Conservation (phyloP, 2,888 invertebrate genomes). For the Calliopum simillimum region DNA sequence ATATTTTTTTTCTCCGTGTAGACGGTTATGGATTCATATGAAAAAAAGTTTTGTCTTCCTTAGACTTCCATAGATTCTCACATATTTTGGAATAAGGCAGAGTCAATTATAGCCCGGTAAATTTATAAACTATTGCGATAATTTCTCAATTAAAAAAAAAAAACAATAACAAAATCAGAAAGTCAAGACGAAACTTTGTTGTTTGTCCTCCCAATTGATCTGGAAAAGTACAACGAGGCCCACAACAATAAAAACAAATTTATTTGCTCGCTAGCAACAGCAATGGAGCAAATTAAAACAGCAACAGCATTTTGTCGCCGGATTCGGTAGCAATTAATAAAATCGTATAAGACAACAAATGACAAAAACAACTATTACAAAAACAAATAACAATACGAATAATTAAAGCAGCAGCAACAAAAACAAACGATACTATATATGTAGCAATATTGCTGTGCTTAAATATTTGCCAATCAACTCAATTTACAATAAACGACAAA, state of each 20-base stretch:
- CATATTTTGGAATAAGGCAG: too few relatives aligned
- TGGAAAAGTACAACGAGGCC: not conserved
- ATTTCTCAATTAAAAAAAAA: too few relatives aligned
- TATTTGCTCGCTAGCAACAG: not conserved
- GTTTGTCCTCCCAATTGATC: not conserved
- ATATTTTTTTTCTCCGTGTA: too few relatives aligned
- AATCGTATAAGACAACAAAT: conserved; percentile 25
- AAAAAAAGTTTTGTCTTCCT: too few relatives aligned
- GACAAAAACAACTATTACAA: conserved; percentile 43
- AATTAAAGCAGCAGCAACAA: too few relatives aligned
- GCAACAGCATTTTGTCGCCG: too few relatives aligned
- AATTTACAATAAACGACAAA: conserved; percentile 56
- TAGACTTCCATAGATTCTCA: too few relatives aligned
- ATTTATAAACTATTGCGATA: too few relatives aligned
- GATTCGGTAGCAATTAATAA: conserved; percentile 13
- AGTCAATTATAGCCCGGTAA: too few relatives aligned
- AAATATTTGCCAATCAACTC: conserved; percentile 60
- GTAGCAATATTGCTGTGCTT: conserved; percentile 43
- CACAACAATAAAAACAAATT: not conserved
- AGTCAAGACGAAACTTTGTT: not conserved
- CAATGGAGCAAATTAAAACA: not conserved
- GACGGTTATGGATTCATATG: too few relatives aligned
- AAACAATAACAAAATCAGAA: not conserved
- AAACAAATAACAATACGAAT: conserved; percentile 33
- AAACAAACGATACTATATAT: too few relatives aligned